Conservation (phyloP, 1,140 invertebrate genomes). For the Bradysia coprophila region DNA sequence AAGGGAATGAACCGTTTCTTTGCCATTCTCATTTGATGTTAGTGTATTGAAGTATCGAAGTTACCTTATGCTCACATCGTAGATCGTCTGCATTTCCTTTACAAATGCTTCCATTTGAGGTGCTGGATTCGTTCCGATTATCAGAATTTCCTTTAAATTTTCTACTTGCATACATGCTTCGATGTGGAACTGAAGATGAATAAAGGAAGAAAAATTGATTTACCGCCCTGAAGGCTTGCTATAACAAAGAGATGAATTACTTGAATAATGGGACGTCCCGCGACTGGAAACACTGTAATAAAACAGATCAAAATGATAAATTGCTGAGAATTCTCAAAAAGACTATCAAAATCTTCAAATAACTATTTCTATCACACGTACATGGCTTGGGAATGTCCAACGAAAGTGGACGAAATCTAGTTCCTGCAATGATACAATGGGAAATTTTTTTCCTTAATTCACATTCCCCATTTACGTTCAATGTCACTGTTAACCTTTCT, state of each 20-base stretch:
- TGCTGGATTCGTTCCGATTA: slow-evolving; percentile 82
- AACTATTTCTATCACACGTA: no score
- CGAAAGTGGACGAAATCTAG: slow-evolving; percentile 89
- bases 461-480: background rate
- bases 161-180: slow-evolving; percentile 72
- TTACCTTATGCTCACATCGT: slow-evolving; percentile 66
- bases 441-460: background rate
- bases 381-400: slow-evolving; percentile 90
- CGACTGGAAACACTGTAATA: slow-evolving; percentile 96
- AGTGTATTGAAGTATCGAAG: background rate
- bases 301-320: no score
- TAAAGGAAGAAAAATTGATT: no score
- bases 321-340: no score
- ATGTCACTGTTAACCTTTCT: slow-evolving; percentile 35
- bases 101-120: slow-evolving; percentile 73
- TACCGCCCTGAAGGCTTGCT: no score
- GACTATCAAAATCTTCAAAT: no score
- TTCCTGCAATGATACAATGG: slow-evolving; percentile 41
- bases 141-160: slow-evolving; percentile 74
- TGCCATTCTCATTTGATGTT: background rate
- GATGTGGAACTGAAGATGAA: no score
- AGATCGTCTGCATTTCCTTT: slow-evolving; percentile 60
- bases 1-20: slow-evolving; percentile 1
- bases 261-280: slow-evolving; percentile 84
- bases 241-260: no score